phyloP scores from a whole-genome alignment of 2,113 vertebrate genomes.

The Aleadryas rufinucha region DNA sequence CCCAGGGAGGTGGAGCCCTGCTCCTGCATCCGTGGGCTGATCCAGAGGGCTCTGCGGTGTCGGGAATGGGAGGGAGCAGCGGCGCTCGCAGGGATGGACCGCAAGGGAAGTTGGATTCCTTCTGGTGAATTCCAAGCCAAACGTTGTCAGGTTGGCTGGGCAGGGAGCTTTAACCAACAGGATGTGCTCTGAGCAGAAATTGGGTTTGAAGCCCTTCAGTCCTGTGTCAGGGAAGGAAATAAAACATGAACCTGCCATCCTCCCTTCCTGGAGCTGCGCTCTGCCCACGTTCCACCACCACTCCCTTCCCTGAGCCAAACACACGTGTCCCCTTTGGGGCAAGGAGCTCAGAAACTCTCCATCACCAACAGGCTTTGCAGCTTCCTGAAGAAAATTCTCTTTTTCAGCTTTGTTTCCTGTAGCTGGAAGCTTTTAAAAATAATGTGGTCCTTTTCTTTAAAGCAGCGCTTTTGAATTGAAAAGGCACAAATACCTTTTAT shows the following conservation, averaged over 20 bases:
- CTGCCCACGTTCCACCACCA: neutral
- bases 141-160: neutral
- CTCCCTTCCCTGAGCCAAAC: neutral
- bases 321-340: neutral
- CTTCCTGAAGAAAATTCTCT: neutral
- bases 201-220: neutral
- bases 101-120: neutral
- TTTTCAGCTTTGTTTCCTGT: neutral
- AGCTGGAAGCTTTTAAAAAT: neutral
- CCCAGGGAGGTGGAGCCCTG: neutral
- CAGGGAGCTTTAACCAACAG: neutral
- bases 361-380: neutral
- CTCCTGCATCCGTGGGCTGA: neutral
- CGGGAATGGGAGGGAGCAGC: neutral
- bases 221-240: neutral
- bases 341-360: neutral
- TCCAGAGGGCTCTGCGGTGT: neutral
- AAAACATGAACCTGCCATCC: neutral
- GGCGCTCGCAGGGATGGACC: fast-evolving
- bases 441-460: neutral
- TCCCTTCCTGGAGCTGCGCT: neutral
- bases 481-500: neutral
- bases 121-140: neutral
- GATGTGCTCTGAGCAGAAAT: neutral
- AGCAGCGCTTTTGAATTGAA: neutral